These are phyloP conservation scores for Limnothrissa miodon DNA, from an alignment of 2,113 vertebrate species.

Conservation along the genomic window DNA sequence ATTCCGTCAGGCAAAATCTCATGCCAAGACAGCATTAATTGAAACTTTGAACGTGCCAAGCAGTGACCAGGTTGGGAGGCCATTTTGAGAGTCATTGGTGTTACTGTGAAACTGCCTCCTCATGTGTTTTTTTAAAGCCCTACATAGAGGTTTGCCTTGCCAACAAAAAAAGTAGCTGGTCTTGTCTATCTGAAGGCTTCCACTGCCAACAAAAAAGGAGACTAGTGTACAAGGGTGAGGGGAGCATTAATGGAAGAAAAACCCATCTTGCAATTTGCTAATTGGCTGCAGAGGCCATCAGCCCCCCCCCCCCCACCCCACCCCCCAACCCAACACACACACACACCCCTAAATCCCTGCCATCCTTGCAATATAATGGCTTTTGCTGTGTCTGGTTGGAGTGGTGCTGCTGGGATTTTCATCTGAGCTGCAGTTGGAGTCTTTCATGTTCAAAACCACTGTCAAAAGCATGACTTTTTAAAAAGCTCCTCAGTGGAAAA, in stretches of 20 bases:
- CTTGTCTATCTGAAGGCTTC: too few relatives aligned
- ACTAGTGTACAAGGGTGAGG: slow-evolving; percentile 13
- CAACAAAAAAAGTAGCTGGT: too few relatives aligned
- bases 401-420: not conserved
- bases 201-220: not conserved
- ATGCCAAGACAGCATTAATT: not conserved
- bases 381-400: not conserved
- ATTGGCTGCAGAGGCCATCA: slow-evolving; percentile 16
- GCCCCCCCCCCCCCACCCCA: not conserved
- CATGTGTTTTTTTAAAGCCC: not conserved
- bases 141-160: not conserved
- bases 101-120: not conserved
- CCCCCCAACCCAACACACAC: too few relatives aligned
- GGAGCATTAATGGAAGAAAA: slow-evolving; percentile 43
- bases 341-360: not conserved
- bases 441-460: not conserved
- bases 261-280: slow-evolving; percentile 23
- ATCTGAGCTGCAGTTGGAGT: not conserved
- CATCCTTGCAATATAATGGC: not conserved
- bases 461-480: not conserved
- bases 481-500: not conserved
- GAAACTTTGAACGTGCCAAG: not conserved
- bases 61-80: not conserved
- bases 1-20: slow-evolving; percentile 7
- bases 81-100: not conserved